phyloP scores from a whole-genome alignment of 2,888 invertebrate species.

The Epirrhoe alternata region DNA sequence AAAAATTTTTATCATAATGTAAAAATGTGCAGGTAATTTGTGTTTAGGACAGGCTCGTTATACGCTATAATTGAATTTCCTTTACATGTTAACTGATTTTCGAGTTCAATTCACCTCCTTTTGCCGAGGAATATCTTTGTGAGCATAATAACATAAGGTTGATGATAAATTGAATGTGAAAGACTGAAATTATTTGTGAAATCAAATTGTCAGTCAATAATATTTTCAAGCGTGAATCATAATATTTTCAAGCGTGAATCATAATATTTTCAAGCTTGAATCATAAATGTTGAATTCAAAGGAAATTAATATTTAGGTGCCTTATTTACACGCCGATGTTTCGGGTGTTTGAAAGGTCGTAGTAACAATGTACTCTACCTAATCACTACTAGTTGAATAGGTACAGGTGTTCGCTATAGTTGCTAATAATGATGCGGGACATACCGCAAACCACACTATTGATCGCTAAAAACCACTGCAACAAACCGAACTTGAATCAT shows the following conservation, averaged over 20 bases:
- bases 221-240: too few species aligned
- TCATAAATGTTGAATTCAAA: too few species aligned
- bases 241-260: too few species aligned
- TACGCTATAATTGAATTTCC: constrained; percentile 48
- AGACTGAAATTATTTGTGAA: neutral
- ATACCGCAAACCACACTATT: constrained; percentile 12
- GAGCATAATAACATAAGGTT: neutral
- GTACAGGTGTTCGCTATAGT: neutral
- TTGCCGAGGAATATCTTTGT: constrained; percentile 20
- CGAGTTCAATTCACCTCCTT: constrained; percentile 36
- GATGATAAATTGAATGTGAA: neutral
- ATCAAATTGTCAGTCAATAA: neutral
- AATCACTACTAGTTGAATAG: neutral
- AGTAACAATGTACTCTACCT: neutral
- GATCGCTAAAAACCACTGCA: constrained; percentile 23
- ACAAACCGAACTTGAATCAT: constrained; percentile 32
- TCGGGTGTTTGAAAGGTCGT: too few species aligned
- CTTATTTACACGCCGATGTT: too few species aligned
- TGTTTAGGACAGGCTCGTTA: constrained; percentile 56
- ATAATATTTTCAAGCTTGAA: too few species aligned
- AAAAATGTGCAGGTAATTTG: constrained; percentile 57
- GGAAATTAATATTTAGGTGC: too few species aligned
- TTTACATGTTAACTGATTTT: constrained; percentile 53
- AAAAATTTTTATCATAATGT: too few species aligned
- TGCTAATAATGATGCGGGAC: neutral